phyloP scores from a whole-genome alignment of 1,140 invertebrate species.

The Gonioctena quinquepunctata region DNA sequence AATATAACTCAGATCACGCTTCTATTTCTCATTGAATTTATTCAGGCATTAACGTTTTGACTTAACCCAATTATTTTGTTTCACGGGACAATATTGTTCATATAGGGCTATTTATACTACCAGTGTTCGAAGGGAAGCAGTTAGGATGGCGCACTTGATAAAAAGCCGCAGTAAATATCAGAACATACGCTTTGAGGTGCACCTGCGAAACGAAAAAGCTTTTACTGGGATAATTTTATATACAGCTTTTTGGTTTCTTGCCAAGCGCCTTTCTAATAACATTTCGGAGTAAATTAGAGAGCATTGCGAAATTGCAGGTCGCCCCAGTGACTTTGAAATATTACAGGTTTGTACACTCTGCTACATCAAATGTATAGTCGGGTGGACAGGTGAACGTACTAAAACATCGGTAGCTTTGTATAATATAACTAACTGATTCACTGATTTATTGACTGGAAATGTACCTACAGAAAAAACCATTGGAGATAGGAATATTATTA shows the following conservation, averaged over 20 bases:
- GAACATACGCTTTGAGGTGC: not conserved
- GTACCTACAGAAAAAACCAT: too few species aligned
- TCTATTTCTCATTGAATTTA: too few species aligned
- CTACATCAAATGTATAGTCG: not conserved
- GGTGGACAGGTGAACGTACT: too few species aligned
- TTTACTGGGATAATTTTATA: constrained; percentile 9
- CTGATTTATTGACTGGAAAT: too few species aligned
- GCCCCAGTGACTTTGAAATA: not conserved
- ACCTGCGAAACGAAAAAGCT: constrained; percentile 5
- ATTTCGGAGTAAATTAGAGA: not conserved
- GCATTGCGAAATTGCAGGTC: not conserved
- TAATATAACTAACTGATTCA: too few species aligned
- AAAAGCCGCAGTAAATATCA: not conserved
- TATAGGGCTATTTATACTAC: too few species aligned
- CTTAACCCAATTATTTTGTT: too few species aligned
- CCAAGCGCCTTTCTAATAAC: not conserved
- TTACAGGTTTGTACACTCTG: not conserved
- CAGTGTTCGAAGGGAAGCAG: not conserved
- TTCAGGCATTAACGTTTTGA: too few species aligned
- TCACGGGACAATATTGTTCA: too few species aligned
- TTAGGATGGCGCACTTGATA: not conserved
- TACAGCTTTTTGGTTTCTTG: not conserved
- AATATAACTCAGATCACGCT: too few species aligned
- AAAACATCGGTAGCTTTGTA: too few species aligned
- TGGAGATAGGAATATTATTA: too few species aligned